These are phyloP conservation scores for Lacanobia oleracea DNA, from an alignment of 2,888 invertebrate species.

Conservation along the genomic window DNA sequence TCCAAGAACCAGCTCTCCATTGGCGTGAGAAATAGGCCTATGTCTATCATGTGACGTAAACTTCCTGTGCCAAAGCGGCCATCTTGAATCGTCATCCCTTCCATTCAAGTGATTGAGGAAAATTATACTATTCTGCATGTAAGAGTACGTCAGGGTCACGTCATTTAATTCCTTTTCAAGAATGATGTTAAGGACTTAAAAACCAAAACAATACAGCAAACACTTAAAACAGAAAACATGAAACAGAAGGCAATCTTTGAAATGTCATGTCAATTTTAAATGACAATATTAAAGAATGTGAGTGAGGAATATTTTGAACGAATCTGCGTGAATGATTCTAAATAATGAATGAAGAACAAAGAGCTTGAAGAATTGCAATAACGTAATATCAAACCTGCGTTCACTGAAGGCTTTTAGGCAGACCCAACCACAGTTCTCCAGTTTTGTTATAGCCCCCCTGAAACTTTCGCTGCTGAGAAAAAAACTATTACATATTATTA, in stretches of 20 bases:
- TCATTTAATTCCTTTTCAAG: background rate
- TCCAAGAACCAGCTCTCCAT: conserved; percentile 41
- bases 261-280: conserved; percentile 14
- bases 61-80: conserved; percentile 17
- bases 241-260: background rate
- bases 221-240: too few species aligned
- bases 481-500: too few species aligned
- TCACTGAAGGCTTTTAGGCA: too few species aligned
- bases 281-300: background rate
- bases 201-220: background rate
- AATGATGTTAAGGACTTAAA: background rate
- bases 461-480: too few species aligned
- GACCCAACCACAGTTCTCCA: too few species aligned
- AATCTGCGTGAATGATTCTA: too few species aligned
- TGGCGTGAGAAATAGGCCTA: conserved; percentile 36
- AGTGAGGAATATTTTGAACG: too few species aligned
- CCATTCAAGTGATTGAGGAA: conserved; percentile 51
- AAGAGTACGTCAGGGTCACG: background rate
- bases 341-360: too few species aligned
- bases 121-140: conserved; percentile 14
- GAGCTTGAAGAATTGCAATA: too few species aligned
- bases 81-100: conserved; percentile 25
- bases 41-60: conserved; percentile 33
- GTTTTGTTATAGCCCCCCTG: too few species aligned
- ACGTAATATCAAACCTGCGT: too few species aligned